phyloP scores from a whole-genome alignment of 2,797 vertebrate species.

The Molossus alvarezi region DNA sequence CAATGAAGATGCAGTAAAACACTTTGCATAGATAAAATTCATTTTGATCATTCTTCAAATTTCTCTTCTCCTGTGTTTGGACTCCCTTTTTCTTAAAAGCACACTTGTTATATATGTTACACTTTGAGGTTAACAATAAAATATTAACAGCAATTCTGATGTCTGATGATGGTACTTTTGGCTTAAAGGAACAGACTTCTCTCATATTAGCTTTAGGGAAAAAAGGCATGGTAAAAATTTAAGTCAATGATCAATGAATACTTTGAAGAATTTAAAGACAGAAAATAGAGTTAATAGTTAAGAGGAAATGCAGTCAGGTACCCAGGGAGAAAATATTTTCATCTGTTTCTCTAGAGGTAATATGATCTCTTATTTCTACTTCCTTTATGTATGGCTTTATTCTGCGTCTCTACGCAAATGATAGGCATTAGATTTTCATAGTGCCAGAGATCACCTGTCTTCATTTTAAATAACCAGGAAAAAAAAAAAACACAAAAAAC shows the following conservation, averaged over 20 bases:
- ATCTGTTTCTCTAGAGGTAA: slow-evolving; percentile 31
- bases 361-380: slow-evolving; percentile 29
- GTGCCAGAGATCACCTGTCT: background rate
- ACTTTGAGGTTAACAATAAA: background rate
- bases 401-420: background rate
- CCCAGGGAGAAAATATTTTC: background rate
- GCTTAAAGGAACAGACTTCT: slow-evolving; percentile 1
- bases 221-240: background rate
- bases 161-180: background rate
- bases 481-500: background rate
- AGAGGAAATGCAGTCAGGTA: background rate
- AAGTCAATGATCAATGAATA: slow-evolving; percentile 7
- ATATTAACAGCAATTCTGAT: background rate
- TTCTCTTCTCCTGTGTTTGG: background rate
- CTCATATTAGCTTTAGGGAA: background rate
- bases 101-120: background rate
- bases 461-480: background rate
- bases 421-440: slow-evolving; percentile 11
- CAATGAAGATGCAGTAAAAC: background rate
- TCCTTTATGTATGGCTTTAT: background rate
- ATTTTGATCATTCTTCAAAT: background rate
- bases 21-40: slow-evolving; percentile 31
- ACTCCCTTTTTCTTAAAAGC: background rate
- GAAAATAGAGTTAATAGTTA: slow-evolving; percentile 27
- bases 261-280: slow-evolving; percentile 21